Evolutionary conservation across 1,140 invertebrate genomes (phyloP).

Genomic region (Vanessa atalanta): DNA sequence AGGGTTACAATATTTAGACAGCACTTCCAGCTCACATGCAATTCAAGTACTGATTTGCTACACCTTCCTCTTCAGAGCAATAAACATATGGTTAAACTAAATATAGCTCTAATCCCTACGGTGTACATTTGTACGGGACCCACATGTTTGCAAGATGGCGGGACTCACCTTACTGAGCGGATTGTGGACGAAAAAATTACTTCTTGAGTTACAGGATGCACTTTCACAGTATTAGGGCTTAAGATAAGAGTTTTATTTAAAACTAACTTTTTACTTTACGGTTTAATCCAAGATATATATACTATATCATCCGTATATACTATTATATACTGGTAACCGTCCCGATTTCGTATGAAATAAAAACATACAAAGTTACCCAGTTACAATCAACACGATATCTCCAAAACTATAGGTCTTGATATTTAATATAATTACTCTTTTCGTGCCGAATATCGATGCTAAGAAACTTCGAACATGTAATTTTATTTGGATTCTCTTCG

Average conservation of each 20-base stretch:
- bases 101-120: constrained; percentile 61
- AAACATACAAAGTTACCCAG: too few relatives aligned
- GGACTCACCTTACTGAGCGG: constrained; percentile 66
- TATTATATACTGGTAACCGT: too few relatives aligned
- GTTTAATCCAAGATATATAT: too few relatives aligned
- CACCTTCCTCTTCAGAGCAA: constrained; percentile 54
- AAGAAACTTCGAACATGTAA: too few relatives aligned
- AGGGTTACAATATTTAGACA: constrained; percentile 59
- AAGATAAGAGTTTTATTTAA: constrained; percentile 19
- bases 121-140: constrained; percentile 45
- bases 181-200: constrained; percentile 67
- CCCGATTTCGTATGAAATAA: too few relatives aligned
- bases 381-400: too few relatives aligned
- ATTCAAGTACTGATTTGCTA: constrained; percentile 49
- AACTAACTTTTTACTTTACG: not conserved
- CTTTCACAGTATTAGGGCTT: constrained; percentile 55
- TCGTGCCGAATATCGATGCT: too few relatives aligned
- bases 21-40: constrained; percentile 39
- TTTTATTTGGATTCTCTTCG: too few relatives aligned
- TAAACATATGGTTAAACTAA: constrained; percentile 71
- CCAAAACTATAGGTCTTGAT: too few relatives aligned
- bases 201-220: constrained; percentile 76
- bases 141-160: constrained; percentile 76
- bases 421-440: too few relatives aligned
- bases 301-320: too few relatives aligned